Conservation (phyloP, 2,113 vertebrate genomes). For the Heterochromis multidens region DNA sequence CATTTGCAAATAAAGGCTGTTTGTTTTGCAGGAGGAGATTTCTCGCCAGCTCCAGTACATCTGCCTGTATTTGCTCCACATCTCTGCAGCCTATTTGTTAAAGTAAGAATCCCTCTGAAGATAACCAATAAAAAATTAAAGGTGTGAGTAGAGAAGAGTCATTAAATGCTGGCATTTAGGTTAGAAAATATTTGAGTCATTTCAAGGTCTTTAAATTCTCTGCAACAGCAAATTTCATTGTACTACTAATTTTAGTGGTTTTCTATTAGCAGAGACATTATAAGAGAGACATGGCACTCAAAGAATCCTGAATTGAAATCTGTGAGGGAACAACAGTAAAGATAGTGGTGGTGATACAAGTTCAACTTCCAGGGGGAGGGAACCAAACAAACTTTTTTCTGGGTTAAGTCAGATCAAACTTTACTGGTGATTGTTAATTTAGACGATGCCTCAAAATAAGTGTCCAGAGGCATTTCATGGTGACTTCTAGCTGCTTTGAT, state of each 20-base stretch:
- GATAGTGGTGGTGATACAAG: background rate
- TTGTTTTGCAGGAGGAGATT: conserved; percentile 87
- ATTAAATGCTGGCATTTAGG: background rate
- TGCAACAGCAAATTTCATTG: background rate
- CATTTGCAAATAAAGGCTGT: background rate
- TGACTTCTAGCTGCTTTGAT: background rate
- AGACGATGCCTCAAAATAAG: background rate
- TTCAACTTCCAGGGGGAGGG: no score
- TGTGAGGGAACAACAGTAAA: background rate
- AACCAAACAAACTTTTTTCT: background rate
- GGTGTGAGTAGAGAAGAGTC: background rate
- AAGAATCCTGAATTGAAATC: background rate
- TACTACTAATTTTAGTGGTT: background rate
- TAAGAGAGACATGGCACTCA: background rate
- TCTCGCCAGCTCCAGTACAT: conserved; percentile 92
- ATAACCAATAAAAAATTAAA: background rate
- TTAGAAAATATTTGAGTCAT: background rate
- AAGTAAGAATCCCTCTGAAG: conserved; percentile 81
- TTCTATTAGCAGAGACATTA: background rate
- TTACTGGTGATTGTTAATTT: background rate
- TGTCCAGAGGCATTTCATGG: background rate
- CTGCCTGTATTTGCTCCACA: conserved; percentile 88
- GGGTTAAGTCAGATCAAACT: background rate
- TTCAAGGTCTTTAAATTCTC: background rate
- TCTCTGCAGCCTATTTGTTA: conserved; percentile 89